Evolutionary conservation across 2,888 invertebrate genomes (phyloP).

Genomic region (Tridacna crocea): DNA sequence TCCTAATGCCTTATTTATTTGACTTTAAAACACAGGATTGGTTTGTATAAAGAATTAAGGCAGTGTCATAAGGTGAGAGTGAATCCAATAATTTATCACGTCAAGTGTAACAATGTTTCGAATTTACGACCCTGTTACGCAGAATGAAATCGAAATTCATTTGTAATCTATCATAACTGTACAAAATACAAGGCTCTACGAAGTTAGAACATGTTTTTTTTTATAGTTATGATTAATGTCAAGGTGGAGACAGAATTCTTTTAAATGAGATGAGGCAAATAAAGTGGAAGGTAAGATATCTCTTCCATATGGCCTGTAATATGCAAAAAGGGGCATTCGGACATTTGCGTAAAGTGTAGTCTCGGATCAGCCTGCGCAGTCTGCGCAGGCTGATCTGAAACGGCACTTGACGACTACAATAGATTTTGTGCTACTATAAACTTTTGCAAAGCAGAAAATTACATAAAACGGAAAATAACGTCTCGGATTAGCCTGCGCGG

Average conservation of each 20-base stretch:
- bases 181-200: neutral
- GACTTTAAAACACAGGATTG: neutral
- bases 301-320: too few species aligned
- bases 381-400: too few species aligned
- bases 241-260: slow-evolving; percentile 11
- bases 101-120: slow-evolving; percentile 14
- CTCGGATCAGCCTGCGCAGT: too few species aligned
- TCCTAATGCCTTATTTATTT: too few species aligned
- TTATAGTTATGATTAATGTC: slow-evolving; percentile 5
- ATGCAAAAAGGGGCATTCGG: too few species aligned
- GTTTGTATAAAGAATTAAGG: neutral
- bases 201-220: neutral
- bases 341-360: too few species aligned
- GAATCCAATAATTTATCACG: slow-evolving; percentile 6
- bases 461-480: too few species aligned
- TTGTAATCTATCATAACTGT: slow-evolving; percentile 23
- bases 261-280: neutral
- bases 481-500: too few species aligned
- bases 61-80: neutral
- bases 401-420: too few species aligned
- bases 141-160: slow-evolving; percentile 20
- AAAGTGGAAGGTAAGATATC: neutral
- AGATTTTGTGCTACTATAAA: too few species aligned
- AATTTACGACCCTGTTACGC: slow-evolving; percentile 14
- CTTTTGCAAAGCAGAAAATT: too few species aligned